These are phyloP conservation scores for Phyllotreta cruciferae DNA, from an alignment of 2,888 invertebrate genomes.

Conservation along the genomic window DNA sequence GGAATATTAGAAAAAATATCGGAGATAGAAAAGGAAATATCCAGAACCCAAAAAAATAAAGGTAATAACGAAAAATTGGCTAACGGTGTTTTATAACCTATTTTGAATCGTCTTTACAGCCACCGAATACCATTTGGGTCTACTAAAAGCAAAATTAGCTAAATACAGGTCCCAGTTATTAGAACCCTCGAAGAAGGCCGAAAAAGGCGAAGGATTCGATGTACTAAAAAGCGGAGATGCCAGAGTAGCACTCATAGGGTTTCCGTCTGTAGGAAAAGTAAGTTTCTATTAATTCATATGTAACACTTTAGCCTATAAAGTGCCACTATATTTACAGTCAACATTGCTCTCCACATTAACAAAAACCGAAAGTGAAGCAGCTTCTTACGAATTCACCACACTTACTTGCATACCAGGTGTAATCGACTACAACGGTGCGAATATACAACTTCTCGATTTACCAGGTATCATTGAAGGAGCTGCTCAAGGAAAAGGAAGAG, in stretches of 20 bases:
- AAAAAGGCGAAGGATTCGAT: conserved; percentile 98
- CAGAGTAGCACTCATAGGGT: conserved; percentile 95
- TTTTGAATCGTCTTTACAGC: conserved; percentile 67
- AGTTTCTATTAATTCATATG: conserved; percentile 29
- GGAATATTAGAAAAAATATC: conserved; percentile 99
- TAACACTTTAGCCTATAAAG: background rate
- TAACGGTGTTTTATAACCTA: background rate
- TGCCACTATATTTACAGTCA: conserved; percentile 67
- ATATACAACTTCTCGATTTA: conserved; percentile 96
- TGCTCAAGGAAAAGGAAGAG: conserved; percentile 71
- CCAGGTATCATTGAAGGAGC: conserved; percentile 99
- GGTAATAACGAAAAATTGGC: conserved; percentile 64
- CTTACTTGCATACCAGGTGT: conserved; percentile 99
- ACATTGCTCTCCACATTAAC: conserved; percentile 95
- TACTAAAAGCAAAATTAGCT: conserved; percentile 95
- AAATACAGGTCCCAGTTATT: conserved; percentile 93
- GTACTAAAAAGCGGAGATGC: conserved; percentile 99
- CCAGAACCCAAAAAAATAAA: conserved; percentile 99
- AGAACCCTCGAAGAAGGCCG: conserved; percentile 92
- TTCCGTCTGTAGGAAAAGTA: conserved; percentile 97
- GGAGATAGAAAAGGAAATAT: conserved; percentile 98
- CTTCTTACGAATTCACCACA: conserved; percentile 98
- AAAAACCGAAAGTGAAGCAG: conserved; percentile 95
- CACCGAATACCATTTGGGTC: conserved; percentile 98
- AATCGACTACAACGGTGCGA: conserved; percentile 97